Evolutionary conservation across 1,140 invertebrate genomes (phyloP), one percentile per base, ranked within the genome.

Genomic region (Lineus longissimus): DNA sequence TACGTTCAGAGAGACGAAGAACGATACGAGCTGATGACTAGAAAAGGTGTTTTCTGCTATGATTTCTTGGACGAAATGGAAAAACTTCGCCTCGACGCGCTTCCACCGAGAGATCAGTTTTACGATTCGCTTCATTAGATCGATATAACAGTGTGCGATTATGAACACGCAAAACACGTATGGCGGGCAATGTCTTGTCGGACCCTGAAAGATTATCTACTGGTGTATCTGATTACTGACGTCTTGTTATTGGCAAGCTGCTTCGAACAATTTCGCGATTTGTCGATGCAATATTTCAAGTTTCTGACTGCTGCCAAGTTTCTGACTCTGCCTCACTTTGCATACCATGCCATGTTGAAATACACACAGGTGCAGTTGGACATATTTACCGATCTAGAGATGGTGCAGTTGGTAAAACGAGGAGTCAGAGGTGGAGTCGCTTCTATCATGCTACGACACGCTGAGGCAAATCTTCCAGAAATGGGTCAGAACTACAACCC

Each of bases 341-440:
- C 47, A 6, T 51, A 6, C n/a, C n/a, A 51, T n/a, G 47, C 47
- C 47, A 51, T 51, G 47, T n/a, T 51, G 47, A 51, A 51, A n/a
- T 7, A 51, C 47, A 51, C 47, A 27, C 6, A n/a, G 9, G 25
- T 51, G 19, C 9, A n/a, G 4, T 9, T 51, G 19, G 19, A 51
- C 19, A 9, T 51, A 4, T n/a, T 27, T 7, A 51, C n/a, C n/a
- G 47, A 51, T 51, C 19, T 51, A n/a, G 25, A 51, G 9, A 51
- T 51, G 47, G 47, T 51, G n/a, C n/a, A 51, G n/a, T 51, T 4
- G 19, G 25, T 51, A 9, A 51, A 51, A 51, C 19, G 19, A 23
- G 47, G 47, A 4, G n/a, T 51, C 6, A 4, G 47, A 4, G 47
- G 47, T 27, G 47, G 47, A 6, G 47, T 51, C 4, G 47, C 47